These are phyloP conservation scores for Penaeus japonicus DNA, from an alignment of 1,140 invertebrate species.

Conservation along the genomic window DNA sequence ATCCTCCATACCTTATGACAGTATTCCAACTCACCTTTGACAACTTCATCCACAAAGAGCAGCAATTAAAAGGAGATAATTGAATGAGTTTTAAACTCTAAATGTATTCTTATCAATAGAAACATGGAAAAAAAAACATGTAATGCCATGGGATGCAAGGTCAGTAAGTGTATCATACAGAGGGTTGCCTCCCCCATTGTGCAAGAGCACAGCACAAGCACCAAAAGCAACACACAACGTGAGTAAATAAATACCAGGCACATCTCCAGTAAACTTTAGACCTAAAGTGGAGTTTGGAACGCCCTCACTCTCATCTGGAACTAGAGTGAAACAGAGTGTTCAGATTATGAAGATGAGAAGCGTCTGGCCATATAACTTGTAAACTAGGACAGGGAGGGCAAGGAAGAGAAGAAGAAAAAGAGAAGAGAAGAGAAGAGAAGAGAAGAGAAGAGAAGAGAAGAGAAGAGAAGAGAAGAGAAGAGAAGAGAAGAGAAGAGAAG, in stretches of 20 bases:
- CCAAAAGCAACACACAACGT: slow-evolving; percentile 51
- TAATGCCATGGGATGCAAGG: too few species aligned
- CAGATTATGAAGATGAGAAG: slow-evolving; percentile 36
- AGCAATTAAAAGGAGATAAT: slow-evolving; percentile 10
- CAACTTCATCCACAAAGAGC: slow-evolving; percentile 51
- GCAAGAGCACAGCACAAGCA: slow-evolving; percentile 8
- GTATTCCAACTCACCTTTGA: slow-evolving; percentile 40
- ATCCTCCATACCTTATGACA: background rate
- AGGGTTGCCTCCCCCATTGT: too few species aligned
- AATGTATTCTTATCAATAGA: background rate
- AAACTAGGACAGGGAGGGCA: background rate
- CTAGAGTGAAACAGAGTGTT: slow-evolving; percentile 41
- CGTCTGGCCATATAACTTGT: background rate
- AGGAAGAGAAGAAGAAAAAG: background rate
- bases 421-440: background rate
- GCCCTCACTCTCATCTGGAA: slow-evolving; percentile 50
- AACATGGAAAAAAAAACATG: background rate
- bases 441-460: too few species aligned
- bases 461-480: too few species aligned
- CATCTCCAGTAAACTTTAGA: slow-evolving; percentile 52
- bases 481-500: background rate
- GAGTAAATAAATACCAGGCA: slow-evolving; percentile 53
- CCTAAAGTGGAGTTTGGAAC: slow-evolving; percentile 43
- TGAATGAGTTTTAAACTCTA: background rate
- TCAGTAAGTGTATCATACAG: too few species aligned